phyloP scores from a whole-genome alignment of 2,113 vertebrate genomes.

The Platycercus adscitus region DNA sequence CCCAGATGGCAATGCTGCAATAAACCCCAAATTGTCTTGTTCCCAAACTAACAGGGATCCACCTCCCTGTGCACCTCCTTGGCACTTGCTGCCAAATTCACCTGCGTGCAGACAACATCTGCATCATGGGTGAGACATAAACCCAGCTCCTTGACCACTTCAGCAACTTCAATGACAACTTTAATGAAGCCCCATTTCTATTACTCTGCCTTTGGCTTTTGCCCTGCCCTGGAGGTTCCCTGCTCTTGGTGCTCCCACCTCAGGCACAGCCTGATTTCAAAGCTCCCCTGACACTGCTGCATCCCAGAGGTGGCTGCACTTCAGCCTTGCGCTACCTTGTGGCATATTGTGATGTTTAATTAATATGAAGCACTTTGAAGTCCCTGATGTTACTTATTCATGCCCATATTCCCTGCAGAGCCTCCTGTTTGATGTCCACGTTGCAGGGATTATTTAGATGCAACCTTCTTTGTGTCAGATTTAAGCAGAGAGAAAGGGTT shows the following conservation, averaged over 20 bases:
- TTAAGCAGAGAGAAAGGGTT: not conserved
- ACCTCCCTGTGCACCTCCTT: not conserved
- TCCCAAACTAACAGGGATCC: not conserved
- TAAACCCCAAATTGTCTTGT: not conserved
- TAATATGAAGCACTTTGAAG: constrained; percentile 56
- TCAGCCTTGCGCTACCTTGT: not conserved
- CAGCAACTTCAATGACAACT: not conserved
- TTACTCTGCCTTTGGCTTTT: not conserved
- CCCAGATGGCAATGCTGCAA: fast-evolving
- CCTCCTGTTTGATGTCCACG: constrained; percentile 33
- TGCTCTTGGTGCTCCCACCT: not conserved
- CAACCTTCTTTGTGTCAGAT: not conserved
- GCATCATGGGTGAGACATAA: fast-evolving
- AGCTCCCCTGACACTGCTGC: not conserved
- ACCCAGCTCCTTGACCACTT: not conserved
- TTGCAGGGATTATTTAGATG: constrained; percentile 1
- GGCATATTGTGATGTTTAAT: constrained; percentile 56
- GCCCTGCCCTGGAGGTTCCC: not conserved
- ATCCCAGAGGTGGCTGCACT: not conserved
- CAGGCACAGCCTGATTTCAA: not conserved
- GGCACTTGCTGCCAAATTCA: not conserved
- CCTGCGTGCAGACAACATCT: not conserved
- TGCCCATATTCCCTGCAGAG: not conserved
- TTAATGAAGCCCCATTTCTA: not conserved
- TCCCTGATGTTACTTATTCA: constrained; percentile 50